Percentiles rank a stretch among this genome's conserved stretches.
Conservation (phyloP, 2,888 invertebrate species). For the Hyppa rectilinea region DNA sequence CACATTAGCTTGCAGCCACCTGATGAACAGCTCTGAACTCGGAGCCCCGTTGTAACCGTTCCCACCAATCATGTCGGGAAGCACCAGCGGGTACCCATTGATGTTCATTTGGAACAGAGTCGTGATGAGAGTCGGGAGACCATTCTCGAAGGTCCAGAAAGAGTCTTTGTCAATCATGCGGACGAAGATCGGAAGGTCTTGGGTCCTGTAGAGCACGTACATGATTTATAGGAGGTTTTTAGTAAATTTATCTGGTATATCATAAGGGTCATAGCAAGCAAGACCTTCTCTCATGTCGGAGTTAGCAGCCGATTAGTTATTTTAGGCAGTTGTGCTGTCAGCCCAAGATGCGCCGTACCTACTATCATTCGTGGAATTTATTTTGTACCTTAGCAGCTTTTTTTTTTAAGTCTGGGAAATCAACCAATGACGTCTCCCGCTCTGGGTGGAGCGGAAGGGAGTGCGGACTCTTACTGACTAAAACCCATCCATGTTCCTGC, state of each 20-base stretch:
- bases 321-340: neutral
- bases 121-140: slow-evolving; percentile 93
- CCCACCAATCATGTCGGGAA: slow-evolving; percentile 95
- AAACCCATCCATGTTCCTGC: too few relatives aligned
- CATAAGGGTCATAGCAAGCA: too few relatives aligned
- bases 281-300: neutral
- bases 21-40: slow-evolving; percentile 92
- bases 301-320: neutral
- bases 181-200: slow-evolving; percentile 92
- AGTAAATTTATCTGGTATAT: too few relatives aligned
- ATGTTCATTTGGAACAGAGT: slow-evolving; percentile 92
- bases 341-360: neutral
- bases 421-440: too few relatives aligned
- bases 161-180: slow-evolving; percentile 95
- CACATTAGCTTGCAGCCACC: slow-evolving; percentile 94
- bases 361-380: neutral
- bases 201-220: slow-evolving; percentile 85
- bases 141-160: slow-evolving; percentile 92
- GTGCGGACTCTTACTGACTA: too few relatives aligned
- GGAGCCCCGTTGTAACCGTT: slow-evolving; percentile 89
- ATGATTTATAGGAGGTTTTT: neutral
- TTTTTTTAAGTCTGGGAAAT: too few relatives aligned
- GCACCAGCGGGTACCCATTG: slow-evolving; percentile 92
- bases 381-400: neutral
- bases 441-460: too few relatives aligned